phyloP scores from a whole-genome alignment of 2,888 invertebrate genomes.

The Hyppa rectilinea region DNA sequence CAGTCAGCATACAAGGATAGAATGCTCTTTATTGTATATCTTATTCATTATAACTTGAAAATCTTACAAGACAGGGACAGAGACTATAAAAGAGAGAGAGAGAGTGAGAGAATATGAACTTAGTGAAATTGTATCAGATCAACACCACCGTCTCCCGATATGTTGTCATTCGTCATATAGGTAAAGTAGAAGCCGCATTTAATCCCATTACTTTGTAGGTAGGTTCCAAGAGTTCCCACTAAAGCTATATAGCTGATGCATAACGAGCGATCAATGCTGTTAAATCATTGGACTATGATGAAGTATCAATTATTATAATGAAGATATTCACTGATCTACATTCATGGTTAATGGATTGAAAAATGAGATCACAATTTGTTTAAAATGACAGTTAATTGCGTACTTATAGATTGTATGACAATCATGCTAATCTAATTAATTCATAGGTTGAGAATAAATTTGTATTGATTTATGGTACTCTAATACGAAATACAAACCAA shows the following conservation, averaged over 20 bases:
- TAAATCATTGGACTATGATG: conserved; percentile 21
- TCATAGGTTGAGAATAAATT: neutral
- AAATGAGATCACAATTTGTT: conserved; percentile 13
- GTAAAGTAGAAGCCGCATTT: conserved; percentile 12
- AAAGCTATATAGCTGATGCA: conserved; percentile 11
- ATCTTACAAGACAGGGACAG: neutral
- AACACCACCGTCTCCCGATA: neutral
- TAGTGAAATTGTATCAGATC: neutral
- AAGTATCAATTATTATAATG: conserved; percentile 37
- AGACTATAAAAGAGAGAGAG: neutral
- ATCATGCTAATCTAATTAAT: conserved; percentile 4
- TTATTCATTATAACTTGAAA: neutral
- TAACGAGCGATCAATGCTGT: conserved; percentile 1
- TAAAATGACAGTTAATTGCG: conserved; percentile 4
- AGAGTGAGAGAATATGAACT: neutral
- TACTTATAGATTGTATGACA: conserved; percentile 2
- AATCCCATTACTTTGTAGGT: conserved; percentile 32
- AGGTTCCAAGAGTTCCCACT: conserved; percentile 26
- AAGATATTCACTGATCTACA: conserved; percentile 9
- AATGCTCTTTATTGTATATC: neutral
- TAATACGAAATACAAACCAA: neutral
- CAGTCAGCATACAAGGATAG: no score
- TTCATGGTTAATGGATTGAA: conserved; percentile 5
- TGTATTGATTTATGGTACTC: neutral
- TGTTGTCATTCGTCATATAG: neutral